Evolutionary conservation across 2,797 vertebrate species (phyloP).

Genomic region (Prunella strophiata): DNA sequence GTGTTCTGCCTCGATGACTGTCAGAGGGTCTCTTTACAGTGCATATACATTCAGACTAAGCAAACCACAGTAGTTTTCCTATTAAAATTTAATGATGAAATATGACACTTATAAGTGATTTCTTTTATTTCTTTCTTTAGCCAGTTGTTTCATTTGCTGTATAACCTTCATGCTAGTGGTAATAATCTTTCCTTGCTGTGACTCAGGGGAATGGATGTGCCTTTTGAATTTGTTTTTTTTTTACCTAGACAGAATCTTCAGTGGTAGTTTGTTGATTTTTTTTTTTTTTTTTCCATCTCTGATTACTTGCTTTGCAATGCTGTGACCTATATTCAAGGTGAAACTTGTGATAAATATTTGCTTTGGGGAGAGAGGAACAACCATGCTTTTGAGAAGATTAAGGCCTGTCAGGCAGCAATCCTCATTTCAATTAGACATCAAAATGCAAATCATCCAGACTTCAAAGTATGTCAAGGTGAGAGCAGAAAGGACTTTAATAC

Average conservation of each 20-base stretch:
- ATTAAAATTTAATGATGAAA: conserved; percentile 63
- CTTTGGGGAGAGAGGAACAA: not conserved
- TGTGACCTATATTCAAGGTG: conserved; percentile 62
- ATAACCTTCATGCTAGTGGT: not conserved
- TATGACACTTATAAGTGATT: not conserved
- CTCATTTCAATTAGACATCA: conserved; percentile 36
- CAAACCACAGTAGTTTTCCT: conserved; percentile 34
- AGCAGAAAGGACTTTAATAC: conserved; percentile 9
- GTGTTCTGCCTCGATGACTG: not conserved
- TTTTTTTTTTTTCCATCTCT: not conserved
- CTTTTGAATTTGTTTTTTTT: not conserved
- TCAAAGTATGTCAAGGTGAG: conserved; percentile 30
- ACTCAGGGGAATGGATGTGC: conserved; percentile 33
- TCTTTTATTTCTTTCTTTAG: not conserved
- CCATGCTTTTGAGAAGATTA: conserved; percentile 18
- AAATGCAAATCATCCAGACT: conserved; percentile 28
- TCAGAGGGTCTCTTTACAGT: conserved; percentile 54
- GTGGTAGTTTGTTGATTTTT: not conserved
- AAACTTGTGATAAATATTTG: conserved; percentile 46
- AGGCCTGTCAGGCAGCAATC: not conserved
- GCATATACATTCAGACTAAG: conserved; percentile 17
- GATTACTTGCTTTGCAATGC: conserved; percentile 5
- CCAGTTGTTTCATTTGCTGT: conserved; percentile 15
- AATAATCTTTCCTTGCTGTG: not conserved
- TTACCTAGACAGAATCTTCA: not conserved